Conservation (phyloP, 2,797 vertebrate species). For the Euphonia xanthogaster region DNA sequence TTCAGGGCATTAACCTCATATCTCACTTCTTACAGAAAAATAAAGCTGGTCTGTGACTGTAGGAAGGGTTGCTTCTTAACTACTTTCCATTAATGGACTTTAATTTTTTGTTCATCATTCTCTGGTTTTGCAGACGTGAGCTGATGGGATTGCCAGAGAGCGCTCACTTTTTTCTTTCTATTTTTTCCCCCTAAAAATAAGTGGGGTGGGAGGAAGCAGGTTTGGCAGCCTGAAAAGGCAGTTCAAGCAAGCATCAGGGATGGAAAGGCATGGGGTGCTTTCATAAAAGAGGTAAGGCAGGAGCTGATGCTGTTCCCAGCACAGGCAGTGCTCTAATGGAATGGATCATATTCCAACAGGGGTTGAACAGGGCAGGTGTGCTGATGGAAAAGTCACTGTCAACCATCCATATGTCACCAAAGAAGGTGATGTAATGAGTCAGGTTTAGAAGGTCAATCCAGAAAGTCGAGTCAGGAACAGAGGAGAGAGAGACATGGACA, state of each 20-base stretch:
- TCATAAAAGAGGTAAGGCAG: background rate
- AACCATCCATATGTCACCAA: background rate
- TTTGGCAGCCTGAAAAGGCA: background rate
- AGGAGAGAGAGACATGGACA: background rate
- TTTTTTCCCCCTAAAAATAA: accelerated
- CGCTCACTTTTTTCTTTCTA: accelerated
- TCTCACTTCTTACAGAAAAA: background rate
- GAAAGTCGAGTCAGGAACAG: background rate
- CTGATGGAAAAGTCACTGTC: background rate
- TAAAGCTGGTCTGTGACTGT: background rate
- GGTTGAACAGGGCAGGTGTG: background rate
- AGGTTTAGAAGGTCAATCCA: background rate
- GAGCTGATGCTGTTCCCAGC: background rate
- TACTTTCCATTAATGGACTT: background rate
- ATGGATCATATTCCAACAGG: accelerated
- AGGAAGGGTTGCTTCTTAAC: background rate
- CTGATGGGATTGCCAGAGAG: background rate
- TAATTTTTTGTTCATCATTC: background rate
- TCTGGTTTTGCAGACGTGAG: background rate
- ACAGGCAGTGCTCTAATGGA: background rate
- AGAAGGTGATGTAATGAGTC: background rate
- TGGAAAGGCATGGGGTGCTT: background rate
- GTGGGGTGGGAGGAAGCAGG: accelerated
- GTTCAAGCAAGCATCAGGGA: background rate
- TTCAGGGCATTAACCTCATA: background rate